Evolutionary conservation across 2,888 invertebrate species (phyloP), one percentile per base, ranked within the genome.

Genomic region (Protonemura montana): DNA sequence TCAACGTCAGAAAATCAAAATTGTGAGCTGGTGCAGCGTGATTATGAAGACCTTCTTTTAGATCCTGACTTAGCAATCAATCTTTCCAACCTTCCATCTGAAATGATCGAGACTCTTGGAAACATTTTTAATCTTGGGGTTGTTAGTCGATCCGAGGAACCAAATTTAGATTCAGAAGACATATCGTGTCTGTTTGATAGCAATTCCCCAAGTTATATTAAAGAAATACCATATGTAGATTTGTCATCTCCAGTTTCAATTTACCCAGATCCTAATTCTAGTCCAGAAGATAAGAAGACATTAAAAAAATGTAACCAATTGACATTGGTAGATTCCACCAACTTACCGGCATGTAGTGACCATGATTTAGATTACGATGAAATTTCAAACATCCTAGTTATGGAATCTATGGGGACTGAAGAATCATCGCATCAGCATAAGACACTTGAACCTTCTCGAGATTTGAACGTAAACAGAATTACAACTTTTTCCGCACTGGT

Each of bases 41-140:
- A 86, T 80, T 27, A 85, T 28, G 87, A 81, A 81, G 30, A 76
- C 0, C 85, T 86, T 16, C 81, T 87, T 27, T 82, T 29, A 27
- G 87, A 87, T 83, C 86, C 87, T 76, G 86, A 87, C 81, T 78
- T 86, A 30, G 86, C 85, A 28, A 81, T 87, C 28, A 85, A 85
- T 76, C 81, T 87, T 13, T 86, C 80, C 25, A 87, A 85, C 81
- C 84, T 87, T 35, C 87, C 87, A 26, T 42, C 86, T 21, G 87
- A 87, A 81, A 84, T 87, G 27, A 87, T 87, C 28, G 86, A 87
- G 30, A 85, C 87, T 29, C 86, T 87, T 84, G 87, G 87, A 76
- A 87, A 81, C 27, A 78, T 87, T 28, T 85, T 87, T 85, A 86
- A 87, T 21, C 59, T 87, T 59, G 59, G 59, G 59, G 7, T 21